These are phyloP conservation scores for Scophthalmus maximus DNA, from an alignment of 2,113 vertebrate genomes.

Conservation along the genomic window DNA sequence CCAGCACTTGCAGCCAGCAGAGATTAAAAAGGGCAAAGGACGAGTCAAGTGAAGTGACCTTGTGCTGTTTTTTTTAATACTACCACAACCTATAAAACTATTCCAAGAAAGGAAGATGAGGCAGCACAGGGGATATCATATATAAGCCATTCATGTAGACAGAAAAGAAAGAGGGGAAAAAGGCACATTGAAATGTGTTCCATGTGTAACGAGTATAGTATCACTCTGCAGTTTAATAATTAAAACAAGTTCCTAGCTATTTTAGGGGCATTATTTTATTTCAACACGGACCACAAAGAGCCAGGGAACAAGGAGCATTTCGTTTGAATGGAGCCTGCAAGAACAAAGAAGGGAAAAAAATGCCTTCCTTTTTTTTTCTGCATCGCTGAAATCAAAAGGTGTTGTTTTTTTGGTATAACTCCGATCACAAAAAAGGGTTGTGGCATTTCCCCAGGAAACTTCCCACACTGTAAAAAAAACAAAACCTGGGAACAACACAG, in stretches of 20 bases:
- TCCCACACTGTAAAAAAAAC: slow-evolving; percentile 67
- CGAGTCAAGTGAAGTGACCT: not conserved
- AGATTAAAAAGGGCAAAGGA: slow-evolving; percentile 15
- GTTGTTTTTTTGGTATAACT: slow-evolving; percentile 32
- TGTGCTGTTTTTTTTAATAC: not conserved
- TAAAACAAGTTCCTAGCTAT: not conserved
- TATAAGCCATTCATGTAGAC: not conserved
- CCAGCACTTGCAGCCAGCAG: slow-evolving; percentile 1
- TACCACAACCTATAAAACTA: slow-evolving; percentile 3
- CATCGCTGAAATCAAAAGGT: slow-evolving; percentile 63
- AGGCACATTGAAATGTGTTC: not conserved
- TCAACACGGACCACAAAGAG: slow-evolving; percentile 18
- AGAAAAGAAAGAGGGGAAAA: not conserved
- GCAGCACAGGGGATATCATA: not conserved
- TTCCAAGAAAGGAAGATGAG: not conserved
- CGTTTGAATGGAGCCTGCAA: slow-evolving; percentile 13
- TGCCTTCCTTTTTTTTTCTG: no score
- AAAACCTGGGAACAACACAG: slow-evolving; percentile 34
- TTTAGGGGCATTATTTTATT: slow-evolving; percentile 8
- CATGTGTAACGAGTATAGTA: no score
- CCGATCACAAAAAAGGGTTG: slow-evolving; percentile 38
- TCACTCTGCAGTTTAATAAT: no score
- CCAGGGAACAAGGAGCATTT: slow-evolving; percentile 49
- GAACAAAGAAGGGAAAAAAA: not conserved
- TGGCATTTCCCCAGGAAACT: slow-evolving; percentile 73